Evolutionary conservation across 1,140 invertebrate genomes (phyloP).

Genomic region (Drosophila nigrodunni): DNA sequence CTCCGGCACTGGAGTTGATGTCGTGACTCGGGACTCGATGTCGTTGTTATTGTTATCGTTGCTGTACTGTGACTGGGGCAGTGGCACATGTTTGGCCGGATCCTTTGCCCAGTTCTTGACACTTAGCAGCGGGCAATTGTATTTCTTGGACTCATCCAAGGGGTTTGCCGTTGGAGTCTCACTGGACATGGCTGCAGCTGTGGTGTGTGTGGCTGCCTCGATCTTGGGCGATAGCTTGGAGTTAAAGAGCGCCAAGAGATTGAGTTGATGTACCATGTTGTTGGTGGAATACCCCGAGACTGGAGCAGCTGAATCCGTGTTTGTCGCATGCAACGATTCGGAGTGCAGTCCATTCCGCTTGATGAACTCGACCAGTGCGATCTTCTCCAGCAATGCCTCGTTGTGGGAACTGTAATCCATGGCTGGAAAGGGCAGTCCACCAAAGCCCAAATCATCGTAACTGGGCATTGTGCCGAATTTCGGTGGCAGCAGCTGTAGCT

Average conservation of each 20-base stretch:
- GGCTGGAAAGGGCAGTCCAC: slow-evolving; percentile 50
- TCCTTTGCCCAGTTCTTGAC: slow-evolving; percentile 86
- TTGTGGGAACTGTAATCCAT: slow-evolving; percentile 65
- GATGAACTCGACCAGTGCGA: slow-evolving; percentile 70
- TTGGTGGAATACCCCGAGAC: slow-evolving; percentile 52
- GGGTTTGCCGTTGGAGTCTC: background rate
- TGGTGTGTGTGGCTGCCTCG: slow-evolving; percentile 58
- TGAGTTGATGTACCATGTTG: slow-evolving; percentile 65
- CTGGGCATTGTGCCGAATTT: slow-evolving; percentile 64
- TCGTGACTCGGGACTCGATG: slow-evolving; percentile 64
- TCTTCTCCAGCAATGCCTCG: slow-evolving; percentile 66
- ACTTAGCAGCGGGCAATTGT: slow-evolving; percentile 60
- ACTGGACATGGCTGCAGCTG: slow-evolving; percentile 7
- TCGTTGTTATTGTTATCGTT: slow-evolving; percentile 73
- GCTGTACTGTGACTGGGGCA: slow-evolving; percentile 39
- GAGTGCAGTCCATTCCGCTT: slow-evolving; percentile 84
- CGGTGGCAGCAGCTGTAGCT: slow-evolving; percentile 75
- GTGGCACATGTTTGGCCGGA: slow-evolving; percentile 63
- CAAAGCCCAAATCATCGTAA: slow-evolving; percentile 75
- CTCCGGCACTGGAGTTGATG: slow-evolving; percentile 76
- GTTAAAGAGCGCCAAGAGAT: slow-evolving; percentile 66
- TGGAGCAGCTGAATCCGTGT: slow-evolving; percentile 17
- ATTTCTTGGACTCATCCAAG: slow-evolving; percentile 53
- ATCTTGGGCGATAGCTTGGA: slow-evolving; percentile 55
- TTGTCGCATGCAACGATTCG: slow-evolving; percentile 58